These are phyloP conservation scores for Cyclophora albipunctata DNA, from an alignment of 2,888 invertebrate species.

Conservation along the genomic window DNA sequence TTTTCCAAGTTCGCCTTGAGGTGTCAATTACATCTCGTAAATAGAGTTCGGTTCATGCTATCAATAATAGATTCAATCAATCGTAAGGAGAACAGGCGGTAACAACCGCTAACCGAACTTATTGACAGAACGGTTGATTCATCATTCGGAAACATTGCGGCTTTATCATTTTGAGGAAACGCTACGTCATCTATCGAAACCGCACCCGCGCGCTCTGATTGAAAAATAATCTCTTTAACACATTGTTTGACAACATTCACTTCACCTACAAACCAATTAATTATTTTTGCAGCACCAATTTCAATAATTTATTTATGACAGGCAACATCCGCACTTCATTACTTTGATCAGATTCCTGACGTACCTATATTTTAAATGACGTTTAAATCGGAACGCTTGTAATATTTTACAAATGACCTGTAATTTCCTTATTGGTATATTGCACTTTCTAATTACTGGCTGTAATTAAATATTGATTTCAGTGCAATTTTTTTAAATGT, in stretches of 20 bases:
- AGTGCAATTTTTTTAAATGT: too few species aligned
- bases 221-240: neutral
- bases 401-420: too few species aligned
- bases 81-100: constrained; percentile 50
- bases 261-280: constrained; percentile 12
- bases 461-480: too few species aligned
- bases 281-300: constrained; percentile 7
- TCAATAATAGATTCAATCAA: constrained; percentile 61
- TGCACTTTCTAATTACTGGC: too few species aligned
- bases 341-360: constrained; percentile 14
- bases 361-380: neutral
- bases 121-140: constrained; percentile 51
- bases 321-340: constrained; percentile 4
- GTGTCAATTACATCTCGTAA: constrained; percentile 50
- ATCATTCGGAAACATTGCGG: constrained; percentile 52
- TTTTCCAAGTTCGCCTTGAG: constrained; percentile 20
- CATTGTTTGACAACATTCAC: constrained; percentile 11
- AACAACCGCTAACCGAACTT: constrained; percentile 65
- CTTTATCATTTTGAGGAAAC: constrained; percentile 50
- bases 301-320: constrained; percentile 11
- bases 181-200: constrained; percentile 4
- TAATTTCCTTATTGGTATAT: too few species aligned
- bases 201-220: neutral
- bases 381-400: too few species aligned
- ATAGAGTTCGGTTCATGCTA: constrained; percentile 50